Evolutionary conservation across 1,140 invertebrate genomes (phyloP), one percentile per base, ranked within the genome.

Genomic region (Tetraneura akinire): DNA sequence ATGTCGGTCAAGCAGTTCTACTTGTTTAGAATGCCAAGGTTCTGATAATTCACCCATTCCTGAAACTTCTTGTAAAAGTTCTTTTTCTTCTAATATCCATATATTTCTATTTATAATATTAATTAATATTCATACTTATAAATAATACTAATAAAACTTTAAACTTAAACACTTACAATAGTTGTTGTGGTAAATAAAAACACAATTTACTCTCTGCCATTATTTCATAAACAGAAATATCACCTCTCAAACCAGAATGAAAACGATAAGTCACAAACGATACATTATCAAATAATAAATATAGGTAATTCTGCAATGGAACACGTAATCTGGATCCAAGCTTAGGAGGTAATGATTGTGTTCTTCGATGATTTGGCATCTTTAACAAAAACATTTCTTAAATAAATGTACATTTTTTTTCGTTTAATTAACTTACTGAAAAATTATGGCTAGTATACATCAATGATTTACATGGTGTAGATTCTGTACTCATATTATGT

Each of bases 81-180:
- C 92, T 84, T 95, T 96, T 85, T 98, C 96, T 83, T 96, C 93
- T 83, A 94, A 90, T 82, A 98, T 96, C 91, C 93, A 97, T 70
- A 97, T 89, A 76, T 91, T 92, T 73, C 94, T 96, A 60, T 29
- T n/a, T 16, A 60, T 2, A n/a, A 62, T 10, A 23, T 84, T 37
- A 88, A 86, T 82, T 83, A 82, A 23, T 82, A 37, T 55, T 53
- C 8, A 26, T n/a, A n/a, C 45, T 70, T 29, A 10, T n/a, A 37
- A 37, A 4, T 37, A 37, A 37, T 29, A 71, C 10, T 45, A 45
- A 47, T 3, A n/a, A n/a, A n/a, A n/a, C n/a, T 81, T 66, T 37
- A 37, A 53, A 49, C 47, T 18, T 6, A 80, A 68, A 68, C 83
- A 91, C 92, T 91, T 88, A 96, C 93, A 98, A 86, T 81, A 98